phyloP scores from a whole-genome alignment of 2,888 invertebrate genomes.

The Marasmarcha lunaedactyla region DNA sequence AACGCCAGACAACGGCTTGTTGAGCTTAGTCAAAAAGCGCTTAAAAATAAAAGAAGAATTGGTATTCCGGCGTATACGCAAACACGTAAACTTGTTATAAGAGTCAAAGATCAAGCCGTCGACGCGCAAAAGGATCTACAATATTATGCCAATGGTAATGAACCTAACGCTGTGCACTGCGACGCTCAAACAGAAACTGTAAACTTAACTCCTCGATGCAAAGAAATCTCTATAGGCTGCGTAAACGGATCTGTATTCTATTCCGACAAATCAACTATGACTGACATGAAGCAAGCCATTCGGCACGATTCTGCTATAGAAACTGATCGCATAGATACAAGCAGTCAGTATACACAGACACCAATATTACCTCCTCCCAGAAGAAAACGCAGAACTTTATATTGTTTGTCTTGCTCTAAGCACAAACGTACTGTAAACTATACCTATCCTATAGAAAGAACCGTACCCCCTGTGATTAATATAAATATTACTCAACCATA shows the following conservation, averaged over 20 bases:
- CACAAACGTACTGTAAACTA: constrained; percentile 23
- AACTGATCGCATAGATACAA: constrained; percentile 37
- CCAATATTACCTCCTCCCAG: constrained; percentile 36
- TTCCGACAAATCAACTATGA: constrained; percentile 38
- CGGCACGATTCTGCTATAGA: constrained; percentile 45
- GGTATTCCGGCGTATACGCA: constrained; percentile 70
- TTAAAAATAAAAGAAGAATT: constrained; percentile 59
- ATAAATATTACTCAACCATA: constrained; percentile 72
- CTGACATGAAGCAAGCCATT: constrained; percentile 31
- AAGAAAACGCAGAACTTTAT: constrained; percentile 31
- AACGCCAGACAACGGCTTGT: constrained; percentile 70
- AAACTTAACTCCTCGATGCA: constrained; percentile 55
- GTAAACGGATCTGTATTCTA: constrained; percentile 34
- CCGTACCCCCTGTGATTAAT: constrained; percentile 60
- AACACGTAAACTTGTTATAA: constrained; percentile 56
- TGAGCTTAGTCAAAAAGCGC: constrained; percentile 71
- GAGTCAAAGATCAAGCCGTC: constrained; percentile 70
- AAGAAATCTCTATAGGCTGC: constrained; percentile 53
- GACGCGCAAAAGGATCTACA: constrained; percentile 68
- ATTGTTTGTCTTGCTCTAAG: constrained; percentile 23
- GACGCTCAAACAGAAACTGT: constrained; percentile 52
- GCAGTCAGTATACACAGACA: constrained; percentile 46
- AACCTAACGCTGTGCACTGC: constrained; percentile 30
- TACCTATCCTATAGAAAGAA: constrained; percentile 28
- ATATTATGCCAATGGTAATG: constrained; percentile 37